Conservation (phyloP, 2,888 invertebrate species). For the Cataglyphis altisquamis region DNA sequence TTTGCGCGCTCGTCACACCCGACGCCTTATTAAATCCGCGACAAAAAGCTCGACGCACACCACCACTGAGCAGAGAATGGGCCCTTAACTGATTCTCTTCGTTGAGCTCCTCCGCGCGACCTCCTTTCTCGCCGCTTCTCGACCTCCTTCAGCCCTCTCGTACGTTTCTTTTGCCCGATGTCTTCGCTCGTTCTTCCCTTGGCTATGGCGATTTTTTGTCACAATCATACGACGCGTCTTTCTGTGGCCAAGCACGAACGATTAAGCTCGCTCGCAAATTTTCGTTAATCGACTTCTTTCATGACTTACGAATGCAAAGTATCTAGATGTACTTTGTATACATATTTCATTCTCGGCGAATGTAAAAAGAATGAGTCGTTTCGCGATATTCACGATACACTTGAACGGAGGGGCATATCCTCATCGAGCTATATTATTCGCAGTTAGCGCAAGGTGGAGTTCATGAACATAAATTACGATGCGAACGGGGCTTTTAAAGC, state of each 20-base stretch:
- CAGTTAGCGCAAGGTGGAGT: slow-evolving; percentile 61
- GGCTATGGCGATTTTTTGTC: neutral
- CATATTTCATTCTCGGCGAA: neutral
- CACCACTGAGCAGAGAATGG: slow-evolving; percentile 44
- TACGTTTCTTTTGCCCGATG: neutral
- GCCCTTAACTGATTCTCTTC: slow-evolving; percentile 73
- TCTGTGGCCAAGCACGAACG: neutral
- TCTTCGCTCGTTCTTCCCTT: neutral
- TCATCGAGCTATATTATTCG: slow-evolving; percentile 53
- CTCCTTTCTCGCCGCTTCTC: slow-evolving; percentile 52
- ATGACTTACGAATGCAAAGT: neutral
- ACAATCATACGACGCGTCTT: slow-evolving; percentile 1
- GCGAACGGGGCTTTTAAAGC: slow-evolving; percentile 63
- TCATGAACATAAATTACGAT: slow-evolving; percentile 72
- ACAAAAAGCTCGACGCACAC: slow-evolving; percentile 57
- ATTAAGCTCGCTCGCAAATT: neutral
- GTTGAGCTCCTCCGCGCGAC: slow-evolving; percentile 44
- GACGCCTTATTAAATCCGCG: slow-evolving; percentile 76
- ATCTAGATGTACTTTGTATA: neutral
- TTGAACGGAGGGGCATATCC: neutral
- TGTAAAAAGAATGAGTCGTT: neutral
- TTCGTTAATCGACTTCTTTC: neutral
- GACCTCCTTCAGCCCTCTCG: slow-evolving; percentile 10
- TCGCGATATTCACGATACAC: slow-evolving; percentile 10
- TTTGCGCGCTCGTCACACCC: slow-evolving; percentile 74